Evolutionary conservation across 1,140 invertebrate genomes (phyloP), one percentile per base, ranked within the genome.

Genomic region (Gonioctena quinquepunctata): DNA sequence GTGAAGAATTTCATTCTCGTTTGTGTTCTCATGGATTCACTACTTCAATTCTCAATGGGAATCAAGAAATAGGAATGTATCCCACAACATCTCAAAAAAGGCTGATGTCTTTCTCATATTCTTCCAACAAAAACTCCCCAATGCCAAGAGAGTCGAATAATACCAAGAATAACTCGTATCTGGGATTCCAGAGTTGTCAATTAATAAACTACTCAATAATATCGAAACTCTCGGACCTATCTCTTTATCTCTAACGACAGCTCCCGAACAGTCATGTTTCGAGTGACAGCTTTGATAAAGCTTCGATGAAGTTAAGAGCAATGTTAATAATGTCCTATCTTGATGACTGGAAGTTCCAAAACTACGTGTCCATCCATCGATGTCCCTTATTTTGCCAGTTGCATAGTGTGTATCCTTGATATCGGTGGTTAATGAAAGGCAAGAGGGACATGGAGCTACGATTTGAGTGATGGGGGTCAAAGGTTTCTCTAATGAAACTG

Each of bases 401-500:
- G 21, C 13, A 21, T 57, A 18, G 13, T 23, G 54, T 13, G 21
- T 22, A 57, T 16, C n/a, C 4, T 33, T 50, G 52, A 68, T 68
- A 68, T 68, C 61, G 66, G 66, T 52, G 59, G 66, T 68, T 68
- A 61, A 68, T 68, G 66, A 61, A 68, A 57, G 66, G 50, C 59
- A 27, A 68, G 61, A 61, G 49, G 28, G 57, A 68, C 61, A 68
- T 68, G 48, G 48, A 61, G 33, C 33, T 33, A 52, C 50, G 57
- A 61, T 68, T 68, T 68, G 66, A 68, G 66, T 68, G 66, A 68
- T 61, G 66, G 66, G 11, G 66, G 66, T 68, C 66, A 60, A 61
- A 50, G 33, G 61, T 60, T 50, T 50, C 42, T 61, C 66, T 68
- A 68, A 68, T 68, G 59, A 68, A 68, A 61, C 66, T 61, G 66